phyloP scores from a whole-genome alignment of 2,113 vertebrate genomes.

The Cyrtonyx montezumae region DNA sequence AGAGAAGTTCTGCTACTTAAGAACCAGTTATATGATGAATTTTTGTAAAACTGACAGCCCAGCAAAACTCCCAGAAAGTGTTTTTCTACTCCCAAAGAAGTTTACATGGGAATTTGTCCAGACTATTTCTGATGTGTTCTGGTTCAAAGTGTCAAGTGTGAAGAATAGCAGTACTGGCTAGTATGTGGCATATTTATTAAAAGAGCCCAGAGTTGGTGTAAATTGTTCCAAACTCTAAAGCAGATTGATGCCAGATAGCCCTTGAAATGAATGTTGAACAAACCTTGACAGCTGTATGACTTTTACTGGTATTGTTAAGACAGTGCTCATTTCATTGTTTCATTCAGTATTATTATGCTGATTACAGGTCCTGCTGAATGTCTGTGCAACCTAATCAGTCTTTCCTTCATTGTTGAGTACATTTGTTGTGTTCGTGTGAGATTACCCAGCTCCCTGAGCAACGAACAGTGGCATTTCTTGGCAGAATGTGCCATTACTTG shows the following conservation, averaged over 20 bases:
- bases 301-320: neutral
- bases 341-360: neutral
- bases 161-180: neutral
- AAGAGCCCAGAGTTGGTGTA: neutral
- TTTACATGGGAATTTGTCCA: neutral
- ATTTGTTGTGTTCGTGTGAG: neutral
- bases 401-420: neutral
- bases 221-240: neutral
- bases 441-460: neutral
- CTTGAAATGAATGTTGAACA: neutral
- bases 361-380: neutral
- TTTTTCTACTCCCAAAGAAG: neutral
- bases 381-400: neutral
- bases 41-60: neutral
- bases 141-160: neutral
- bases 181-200: neutral
- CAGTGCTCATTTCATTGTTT: neutral
- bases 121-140: neutral
- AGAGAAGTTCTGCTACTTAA: neutral
- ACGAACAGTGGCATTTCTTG: neutral
- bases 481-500: neutral
- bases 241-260: neutral
- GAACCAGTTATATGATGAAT: neutral
- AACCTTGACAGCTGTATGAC: neutral
- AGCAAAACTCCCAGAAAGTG: neutral